A percentile compares a stretch with the other conserved stretches of the same genome.
These are phyloP conservation scores for Macropis europaea DNA, from an alignment of 2,888 invertebrate genomes.

Conservation along the genomic window DNA sequence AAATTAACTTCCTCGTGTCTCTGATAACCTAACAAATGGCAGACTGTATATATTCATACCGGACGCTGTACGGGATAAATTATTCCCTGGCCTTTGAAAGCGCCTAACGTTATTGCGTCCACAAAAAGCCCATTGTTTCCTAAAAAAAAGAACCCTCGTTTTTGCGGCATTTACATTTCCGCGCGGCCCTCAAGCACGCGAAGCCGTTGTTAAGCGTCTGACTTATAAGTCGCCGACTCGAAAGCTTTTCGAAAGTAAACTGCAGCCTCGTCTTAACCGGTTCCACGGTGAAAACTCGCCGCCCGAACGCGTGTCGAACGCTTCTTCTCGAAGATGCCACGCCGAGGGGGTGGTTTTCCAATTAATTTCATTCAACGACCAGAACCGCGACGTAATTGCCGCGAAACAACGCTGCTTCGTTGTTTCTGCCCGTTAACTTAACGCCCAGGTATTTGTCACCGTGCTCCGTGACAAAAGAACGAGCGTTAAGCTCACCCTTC, in stretches of 20 bases:
- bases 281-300: slow-evolving; percentile 17
- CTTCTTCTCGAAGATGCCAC: neutral
- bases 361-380: slow-evolving; percentile 69
- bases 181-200: slow-evolving; percentile 16
- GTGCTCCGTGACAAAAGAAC: slow-evolving; percentile 61
- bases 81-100: too few relatives aligned
- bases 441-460: slow-evolving; percentile 70
- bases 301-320: slow-evolving; percentile 41
- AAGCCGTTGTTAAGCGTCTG: slow-evolving; percentile 26
- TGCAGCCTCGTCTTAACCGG: neutral
- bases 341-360: slow-evolving; percentile 50
- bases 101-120: too few relatives aligned
- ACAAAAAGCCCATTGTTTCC: too few relatives aligned
- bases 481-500: slow-evolving; percentile 33
- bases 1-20: too few relatives aligned
- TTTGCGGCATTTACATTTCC: slow-evolving; percentile 17
- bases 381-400: slow-evolving; percentile 67
- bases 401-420: slow-evolving; percentile 61
- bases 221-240: neutral
- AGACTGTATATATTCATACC: too few relatives aligned
- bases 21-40: too few relatives aligned
- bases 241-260: neutral
- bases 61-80: too few relatives aligned
- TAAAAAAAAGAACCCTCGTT: neutral
- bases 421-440: slow-evolving; percentile 57